phyloP scores from a whole-genome alignment of 2,113 vertebrate genomes.

The Lichenostomus cassidix region DNA sequence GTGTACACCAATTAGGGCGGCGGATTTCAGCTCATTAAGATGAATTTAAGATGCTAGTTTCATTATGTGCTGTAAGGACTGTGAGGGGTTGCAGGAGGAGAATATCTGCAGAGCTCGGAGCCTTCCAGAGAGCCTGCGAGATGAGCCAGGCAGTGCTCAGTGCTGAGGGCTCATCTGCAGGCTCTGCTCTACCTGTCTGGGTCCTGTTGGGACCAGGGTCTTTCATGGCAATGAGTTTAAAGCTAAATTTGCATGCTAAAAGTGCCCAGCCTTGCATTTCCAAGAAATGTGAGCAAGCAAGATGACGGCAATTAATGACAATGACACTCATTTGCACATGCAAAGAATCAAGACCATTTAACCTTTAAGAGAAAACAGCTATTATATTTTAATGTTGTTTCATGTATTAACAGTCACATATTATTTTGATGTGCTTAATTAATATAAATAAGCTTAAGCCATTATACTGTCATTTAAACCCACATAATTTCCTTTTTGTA shows the following conservation, averaged over 20 bases:
- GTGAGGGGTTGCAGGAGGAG: background rate
- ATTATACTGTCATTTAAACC: background rate
- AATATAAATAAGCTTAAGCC: background rate
- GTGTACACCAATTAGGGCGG: background rate
- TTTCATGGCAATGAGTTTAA: background rate
- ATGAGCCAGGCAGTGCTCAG: background rate
- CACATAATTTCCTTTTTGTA: background rate
- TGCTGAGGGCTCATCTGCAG: background rate
- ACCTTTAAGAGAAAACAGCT: slow-evolving; percentile 35
- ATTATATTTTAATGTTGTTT: background rate
- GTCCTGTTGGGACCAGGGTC: rapidly evolving
- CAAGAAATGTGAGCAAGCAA: background rate
- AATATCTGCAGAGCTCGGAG: background rate
- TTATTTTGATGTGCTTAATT: slow-evolving; percentile 28
- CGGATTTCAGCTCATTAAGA: slow-evolving; percentile 44
- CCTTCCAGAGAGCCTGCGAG: background rate
- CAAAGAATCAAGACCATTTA: background rate
- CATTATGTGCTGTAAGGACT: background rate
- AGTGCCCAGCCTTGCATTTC: background rate
- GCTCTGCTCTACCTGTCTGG: background rate
- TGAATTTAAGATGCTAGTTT: slow-evolving; percentile 25
- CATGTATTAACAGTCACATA: background rate
- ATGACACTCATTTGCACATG: background rate
- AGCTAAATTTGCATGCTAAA: background rate
- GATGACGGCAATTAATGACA: background rate